Evolutionary conservation across 2,113 vertebrate species (phyloP).

Genomic region (Falcunculus frontatus): DNA sequence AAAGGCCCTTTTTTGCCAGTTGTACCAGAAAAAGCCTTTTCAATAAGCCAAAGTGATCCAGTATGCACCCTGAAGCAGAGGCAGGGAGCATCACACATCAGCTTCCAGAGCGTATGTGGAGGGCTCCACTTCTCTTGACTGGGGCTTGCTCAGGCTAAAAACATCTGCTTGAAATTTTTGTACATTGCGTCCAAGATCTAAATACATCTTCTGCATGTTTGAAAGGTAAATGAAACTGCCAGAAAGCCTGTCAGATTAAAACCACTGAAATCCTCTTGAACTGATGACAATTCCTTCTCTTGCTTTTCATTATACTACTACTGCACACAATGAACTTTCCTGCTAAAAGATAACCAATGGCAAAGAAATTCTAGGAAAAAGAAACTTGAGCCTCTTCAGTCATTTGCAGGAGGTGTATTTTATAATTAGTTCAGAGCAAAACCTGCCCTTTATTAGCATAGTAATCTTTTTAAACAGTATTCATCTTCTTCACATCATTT

Average conservation of each 20-base stretch:
- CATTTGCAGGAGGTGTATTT: background rate
- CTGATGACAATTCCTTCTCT: background rate
- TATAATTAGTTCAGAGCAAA: background rate
- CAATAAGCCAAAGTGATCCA: background rate
- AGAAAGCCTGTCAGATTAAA: background rate
- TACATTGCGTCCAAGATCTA: background rate
- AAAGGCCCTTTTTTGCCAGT: background rate
- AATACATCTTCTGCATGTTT: background rate
- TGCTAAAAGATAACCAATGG: background rate
- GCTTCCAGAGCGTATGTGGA: background rate
- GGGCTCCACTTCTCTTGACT: background rate
- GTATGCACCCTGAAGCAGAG: background rate
- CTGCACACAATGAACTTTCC: background rate
- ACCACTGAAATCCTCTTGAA: background rate
- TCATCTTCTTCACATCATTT: background rate
- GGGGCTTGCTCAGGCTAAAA: background rate
- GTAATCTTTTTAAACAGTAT: background rate
- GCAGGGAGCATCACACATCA: background rate
- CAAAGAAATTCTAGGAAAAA: background rate
- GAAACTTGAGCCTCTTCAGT: background rate
- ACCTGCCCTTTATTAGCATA: background rate
- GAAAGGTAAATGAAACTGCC: background rate
- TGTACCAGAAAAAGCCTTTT: background rate
- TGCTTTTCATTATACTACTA: background rate
- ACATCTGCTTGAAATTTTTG: background rate